These are phyloP conservation scores for Spea hammondii DNA, from an alignment of 2,797 vertebrate species.

Conservation along the genomic window DNA sequence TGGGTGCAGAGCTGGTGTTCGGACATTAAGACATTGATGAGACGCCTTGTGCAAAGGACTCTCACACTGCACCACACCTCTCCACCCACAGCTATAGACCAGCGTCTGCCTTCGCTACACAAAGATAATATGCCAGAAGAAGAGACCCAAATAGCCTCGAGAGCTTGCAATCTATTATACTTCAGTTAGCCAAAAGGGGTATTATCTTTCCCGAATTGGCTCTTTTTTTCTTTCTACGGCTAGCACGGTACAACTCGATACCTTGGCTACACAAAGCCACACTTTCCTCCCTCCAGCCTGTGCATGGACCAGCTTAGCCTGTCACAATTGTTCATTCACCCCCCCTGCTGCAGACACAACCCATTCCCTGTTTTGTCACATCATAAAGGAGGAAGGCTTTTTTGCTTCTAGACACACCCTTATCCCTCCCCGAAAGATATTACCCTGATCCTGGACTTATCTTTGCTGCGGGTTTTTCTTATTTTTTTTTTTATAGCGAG, in stretches of 20 bases:
- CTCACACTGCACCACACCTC: constrained; percentile 25
- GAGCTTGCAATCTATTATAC: too few relatives aligned
- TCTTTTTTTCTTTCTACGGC: constrained; percentile 10
- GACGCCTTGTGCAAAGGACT: neutral
- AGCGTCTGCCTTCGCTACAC: neutral
- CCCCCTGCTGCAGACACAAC: constrained; percentile 16
- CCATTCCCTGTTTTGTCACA: constrained; percentile 20
- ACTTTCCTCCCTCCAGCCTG: constrained; percentile 53
- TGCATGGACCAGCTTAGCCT: constrained; percentile 57
- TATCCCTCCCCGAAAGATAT: constrained; percentile 13
- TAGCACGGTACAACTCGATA: too few relatives aligned
- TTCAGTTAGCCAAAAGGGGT: neutral
- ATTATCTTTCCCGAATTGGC: constrained; percentile 23
- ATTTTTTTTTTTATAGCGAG: too few relatives aligned
- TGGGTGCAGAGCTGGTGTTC: neutral
- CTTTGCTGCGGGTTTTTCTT: constrained; percentile 15
- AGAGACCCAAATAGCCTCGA: too few relatives aligned
- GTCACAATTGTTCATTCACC: constrained; percentile 31
- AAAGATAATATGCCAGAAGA: neutral
- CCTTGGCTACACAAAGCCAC: constrained; percentile 35
- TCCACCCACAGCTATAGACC: too few relatives aligned
- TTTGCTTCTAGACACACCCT: constrained; percentile 13
- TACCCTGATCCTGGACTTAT: constrained; percentile 22
- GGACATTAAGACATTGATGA: neutral
- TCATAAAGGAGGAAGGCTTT: constrained; percentile 4